phyloP scores from a whole-genome alignment of 2,888 invertebrate species.

The Lymantria dispar region DNA sequence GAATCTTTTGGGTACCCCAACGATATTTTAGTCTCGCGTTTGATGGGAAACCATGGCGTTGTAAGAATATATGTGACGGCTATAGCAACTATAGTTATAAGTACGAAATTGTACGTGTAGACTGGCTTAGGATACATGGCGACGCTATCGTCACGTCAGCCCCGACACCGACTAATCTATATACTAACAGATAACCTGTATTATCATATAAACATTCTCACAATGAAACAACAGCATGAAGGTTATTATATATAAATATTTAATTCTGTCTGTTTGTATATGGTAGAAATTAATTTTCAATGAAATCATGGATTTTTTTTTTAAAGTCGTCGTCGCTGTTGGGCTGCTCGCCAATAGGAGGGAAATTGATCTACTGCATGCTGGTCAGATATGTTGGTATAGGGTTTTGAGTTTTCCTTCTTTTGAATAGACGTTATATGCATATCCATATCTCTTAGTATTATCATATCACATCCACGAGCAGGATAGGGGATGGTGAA shows the following conservation, averaged over 20 bases:
- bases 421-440: too few species aligned
- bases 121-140: not conserved
- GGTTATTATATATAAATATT: not conserved
- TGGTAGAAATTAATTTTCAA: not conserved
- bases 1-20: constrained; percentile 41
- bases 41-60: constrained; percentile 29
- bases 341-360: too few species aligned
- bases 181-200: not conserved
- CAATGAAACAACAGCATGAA: not conserved
- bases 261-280: not conserved
- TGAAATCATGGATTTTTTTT: not conserved
- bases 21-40: constrained; percentile 31
- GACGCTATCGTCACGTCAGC: not conserved
- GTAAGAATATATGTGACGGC: constrained; percentile 28
- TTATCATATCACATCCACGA: too few species aligned
- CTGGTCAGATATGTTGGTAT: too few species aligned
- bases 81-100: not conserved
- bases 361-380: too few species aligned
- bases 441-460: too few species aligned
- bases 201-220: not conserved
- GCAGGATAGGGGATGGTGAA: too few species aligned
- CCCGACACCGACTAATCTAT: not conserved
- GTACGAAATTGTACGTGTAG: not conserved
- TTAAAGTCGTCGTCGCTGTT: too few species aligned
- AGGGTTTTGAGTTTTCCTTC: too few species aligned